Evolutionary conservation across 2,797 vertebrate genomes (phyloP), one percentile per base, ranked within the genome.

Genomic region (Potorous gilbertii): DNA sequence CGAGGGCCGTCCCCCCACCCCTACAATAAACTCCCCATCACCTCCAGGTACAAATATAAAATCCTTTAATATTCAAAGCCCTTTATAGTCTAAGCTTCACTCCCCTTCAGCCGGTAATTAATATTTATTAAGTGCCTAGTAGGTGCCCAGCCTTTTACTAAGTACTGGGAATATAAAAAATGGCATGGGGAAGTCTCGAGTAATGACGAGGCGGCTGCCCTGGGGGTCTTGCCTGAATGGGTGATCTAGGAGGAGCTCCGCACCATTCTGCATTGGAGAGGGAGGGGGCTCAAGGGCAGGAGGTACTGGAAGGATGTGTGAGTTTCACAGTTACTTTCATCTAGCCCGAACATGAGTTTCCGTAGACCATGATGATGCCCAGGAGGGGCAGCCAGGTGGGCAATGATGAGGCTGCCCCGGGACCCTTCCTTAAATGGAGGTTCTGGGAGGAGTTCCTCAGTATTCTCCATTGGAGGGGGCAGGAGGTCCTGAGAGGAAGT

Each of bases 111-210:
- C 10, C 40, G 28, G 40, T 50, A 87, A 12, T 24, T 40, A 40
- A 46, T 16, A 40, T 74, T 74, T 81, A 87, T 87, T 87, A 50
- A 81, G 40, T 8, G 2, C 21, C 9, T 50, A 81, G n/a, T 81
- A 46, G 3, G 18, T 46, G 18, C n/a, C 66, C 18, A 74, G n/a
- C n/a, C 46, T n/a, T 81, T 81, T 9, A 34, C 31, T n/a, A 66
- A 66, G 31, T n/a, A 34, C 31, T 66, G 66, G 18, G 18, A 2
- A 74, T 74, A 74, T 6, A 40, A 74, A 40, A 6, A 40, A 81
- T 40, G 8, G 18, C 0, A 0, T 13, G 0, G 66, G 9, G n/a
- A 81, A 40, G n/a, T 10, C 2, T 21, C 16, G 2, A n/a, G n/a
- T 2, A 74, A 74, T 40, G 34, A 74, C 1, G n/a, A 74, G n/a